Evolutionary conservation across 2,797 vertebrate species (phyloP).

Genomic region (Lycodopsis pacificus): DNA sequence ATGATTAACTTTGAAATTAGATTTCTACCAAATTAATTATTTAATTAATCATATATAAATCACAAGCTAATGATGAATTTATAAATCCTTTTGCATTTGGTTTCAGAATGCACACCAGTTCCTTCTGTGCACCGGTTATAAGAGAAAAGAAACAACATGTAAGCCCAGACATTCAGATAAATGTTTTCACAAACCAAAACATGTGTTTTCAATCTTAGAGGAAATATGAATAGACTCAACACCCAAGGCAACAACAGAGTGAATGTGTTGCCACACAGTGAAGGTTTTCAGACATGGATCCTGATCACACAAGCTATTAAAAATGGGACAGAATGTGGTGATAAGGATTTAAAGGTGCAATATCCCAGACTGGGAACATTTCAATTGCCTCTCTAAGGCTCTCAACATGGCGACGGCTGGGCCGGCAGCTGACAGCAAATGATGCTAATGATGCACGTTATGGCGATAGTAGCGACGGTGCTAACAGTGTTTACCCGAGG

Average conservation of each 20-base stretch:
- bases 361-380: background rate
- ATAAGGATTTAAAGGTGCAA: constrained; percentile 64
- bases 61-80: constrained; percentile 19
- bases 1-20: constrained; percentile 26
- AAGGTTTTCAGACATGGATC: constrained; percentile 75
- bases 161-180: constrained; percentile 62
- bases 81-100: constrained; percentile 20
- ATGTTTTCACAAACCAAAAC: constrained; percentile 79
- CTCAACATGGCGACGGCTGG: background rate
- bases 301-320: constrained; percentile 75
- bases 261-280: constrained; percentile 82
- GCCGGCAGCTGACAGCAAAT: background rate
- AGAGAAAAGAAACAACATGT: constrained; percentile 5
- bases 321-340: constrained; percentile 76
- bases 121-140: constrained; percentile 12
- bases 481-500: no score
- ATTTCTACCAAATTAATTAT: constrained; percentile 26
- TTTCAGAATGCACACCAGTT: constrained; percentile 31
- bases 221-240: constrained; percentile 82
- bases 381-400: background rate
- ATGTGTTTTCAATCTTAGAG: constrained; percentile 85
- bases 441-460: background rate
- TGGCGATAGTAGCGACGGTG: no score
- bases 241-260: constrained; percentile 85
- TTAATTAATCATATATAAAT: constrained; percentile 22